Evolutionary conservation across 2,888 invertebrate genomes (phyloP), one percentile per base, ranked within the genome.

Genomic region (Phyllotreta cruciferae): DNA sequence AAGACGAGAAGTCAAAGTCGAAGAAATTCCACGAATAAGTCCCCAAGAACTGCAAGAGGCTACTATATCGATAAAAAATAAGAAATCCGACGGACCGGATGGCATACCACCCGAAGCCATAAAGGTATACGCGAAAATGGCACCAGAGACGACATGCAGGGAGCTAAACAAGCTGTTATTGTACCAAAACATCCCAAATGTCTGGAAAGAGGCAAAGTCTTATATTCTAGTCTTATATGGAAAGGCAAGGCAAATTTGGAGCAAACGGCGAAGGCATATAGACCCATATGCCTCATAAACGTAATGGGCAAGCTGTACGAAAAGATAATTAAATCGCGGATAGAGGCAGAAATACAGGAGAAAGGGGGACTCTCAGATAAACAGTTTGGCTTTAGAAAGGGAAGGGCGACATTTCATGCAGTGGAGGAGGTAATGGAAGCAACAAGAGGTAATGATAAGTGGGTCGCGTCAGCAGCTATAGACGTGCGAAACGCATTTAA

Each of bases 401-500:
- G 50, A 6, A 44, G 38, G 6, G 49, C 57, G 1, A 63, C 63
- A 0, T 8, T 63, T 1, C 38, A 44, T 34, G 63, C 63, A 0
- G 10, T 58, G 38, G 57, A 42, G 24, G 50, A 37, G 42, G 58
- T 55, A 9, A 1, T 47, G 34, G 14, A 11, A 37, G 3, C 36
- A n/a, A 13, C 54, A 5, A 34, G 44, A 14, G n/a, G 24, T 1
- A 13, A 38, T 37, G 54, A 47, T 24, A 10, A 60, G 42, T 24
- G 50, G 49, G 49, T 44, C 9, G 24, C 58, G 24, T 6, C 47
- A 13, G 35, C 24, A 6, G 47, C 60, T 1, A n/a, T 68, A 5
- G 64, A 70, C 44, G 52, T 70, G 0, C 56, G 62, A 45, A 68
- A 70, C 11, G 68, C 68, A 0, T 68, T 70, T 34, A 70, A 70